Conservation (phyloP, 2,797 vertebrate genomes). For the Carcharodon carcharias region DNA sequence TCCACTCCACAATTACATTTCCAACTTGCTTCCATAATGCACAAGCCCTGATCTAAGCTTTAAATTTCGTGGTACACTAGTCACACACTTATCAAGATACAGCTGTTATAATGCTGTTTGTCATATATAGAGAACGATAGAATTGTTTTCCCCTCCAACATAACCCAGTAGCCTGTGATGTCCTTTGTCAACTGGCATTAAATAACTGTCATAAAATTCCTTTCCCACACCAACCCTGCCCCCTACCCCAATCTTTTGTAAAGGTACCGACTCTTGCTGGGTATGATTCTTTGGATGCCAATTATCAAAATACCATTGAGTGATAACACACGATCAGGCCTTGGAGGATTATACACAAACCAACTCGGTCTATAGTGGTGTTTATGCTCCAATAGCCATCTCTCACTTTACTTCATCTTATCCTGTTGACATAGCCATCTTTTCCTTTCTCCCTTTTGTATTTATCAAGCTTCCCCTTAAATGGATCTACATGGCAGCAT, state of each 20-base stretch:
- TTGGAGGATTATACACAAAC: background rate
- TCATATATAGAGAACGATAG: background rate
- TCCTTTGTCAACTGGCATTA: background rate
- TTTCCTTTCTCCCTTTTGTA: background rate
- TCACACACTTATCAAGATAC: slow-evolving; percentile 23
- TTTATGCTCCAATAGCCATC: background rate
- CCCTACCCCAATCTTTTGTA: background rate
- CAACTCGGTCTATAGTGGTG: background rate
- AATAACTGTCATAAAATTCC: background rate
- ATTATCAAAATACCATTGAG: background rate
- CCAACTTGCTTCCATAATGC: background rate
- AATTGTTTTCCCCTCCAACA: background rate
- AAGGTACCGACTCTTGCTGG: background rate
- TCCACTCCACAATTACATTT: slow-evolving; percentile 27
- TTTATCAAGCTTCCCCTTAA: background rate
- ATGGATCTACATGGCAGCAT: background rate
- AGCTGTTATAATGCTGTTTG: slow-evolving; percentile 18
- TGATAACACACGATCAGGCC: background rate
- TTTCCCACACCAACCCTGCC: background rate
- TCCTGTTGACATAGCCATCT: background rate
- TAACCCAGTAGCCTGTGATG: background rate
- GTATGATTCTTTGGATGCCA: background rate
- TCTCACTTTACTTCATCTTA: background rate
- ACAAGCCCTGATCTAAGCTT: background rate
- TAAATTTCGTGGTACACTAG: slow-evolving; percentile 25